Base-by-base conservation (phyloP, 2,797 vertebrate genomes). In the Aplochiton taeniatus region DNA sequence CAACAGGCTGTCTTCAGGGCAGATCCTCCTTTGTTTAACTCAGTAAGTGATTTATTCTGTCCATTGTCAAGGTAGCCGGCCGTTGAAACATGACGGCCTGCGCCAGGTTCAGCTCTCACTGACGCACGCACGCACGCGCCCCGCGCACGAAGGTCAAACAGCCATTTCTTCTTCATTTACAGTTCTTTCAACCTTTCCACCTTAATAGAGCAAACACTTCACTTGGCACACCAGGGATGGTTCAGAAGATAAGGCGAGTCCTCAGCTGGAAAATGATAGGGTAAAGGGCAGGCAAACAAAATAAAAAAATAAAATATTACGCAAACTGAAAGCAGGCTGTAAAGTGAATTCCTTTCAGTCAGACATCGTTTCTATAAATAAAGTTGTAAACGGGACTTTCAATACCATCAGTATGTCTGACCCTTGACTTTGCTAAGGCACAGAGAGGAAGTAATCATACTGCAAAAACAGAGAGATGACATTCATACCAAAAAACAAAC, bases 171-270 rank as follows among this genome's bases (percentile, higher is more conserved):
- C 73, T 75, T 11, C 0, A 56, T 77, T 79, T 59, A 71, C 66
- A 66, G 61, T 56, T 67, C 63, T 72, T 56, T 62, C 66, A 8
- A 75, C 74, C 73, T 67, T 55, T 13, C 65, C 58, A 66, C 66
- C 68, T 75, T 19, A 70, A 74, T 78, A 19, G 81, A 73, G 58
- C 66, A 1, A 12, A 60, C 49, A 0, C 62, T 72, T 76, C 4
- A 47, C 31, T n/a, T 68, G 54, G 61, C 72, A 56, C 42, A 8
- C 55, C 48, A 70, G 48, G 0, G 70, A 66, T 60, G 41, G 41
- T 42, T 46, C 18, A 4, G 54, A 68, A 74, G 75, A 83, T 77
- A 75, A 67, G 41, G 41, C 18, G 1, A 2, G 42, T 46, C 50
- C 59, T 61, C 49, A 43, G 57, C 63, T 61, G 68, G 48, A 55